Evolutionary conservation across 2,888 invertebrate genomes (phyloP), one percentile per base, ranked within the genome.

Genomic region (Zelleria hepariella): DNA sequence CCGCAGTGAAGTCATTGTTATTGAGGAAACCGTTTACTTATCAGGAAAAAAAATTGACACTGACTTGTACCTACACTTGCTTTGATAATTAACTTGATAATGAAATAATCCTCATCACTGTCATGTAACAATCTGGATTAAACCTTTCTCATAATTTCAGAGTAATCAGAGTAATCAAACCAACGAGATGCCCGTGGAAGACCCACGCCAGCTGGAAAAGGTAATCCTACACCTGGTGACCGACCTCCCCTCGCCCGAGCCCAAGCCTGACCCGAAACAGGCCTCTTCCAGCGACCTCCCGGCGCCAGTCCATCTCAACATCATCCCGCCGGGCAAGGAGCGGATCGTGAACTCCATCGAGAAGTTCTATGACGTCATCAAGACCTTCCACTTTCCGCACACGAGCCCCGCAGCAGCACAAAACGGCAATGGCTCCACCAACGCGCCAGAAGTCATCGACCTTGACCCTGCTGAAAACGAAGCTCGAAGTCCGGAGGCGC

Each of bases 141-240:
- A n/a, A n/a, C n/a, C n/a, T n/a, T n/a, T n/a, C 10, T 42, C 15
- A 10, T 42, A 5, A 42, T 42, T 42, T 42, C 10, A 42, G 32
- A 42, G 32, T 42, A 42, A 42, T 2, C 53, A 61, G 27, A 64
- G 60, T n/a, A 69, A 72, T 10, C 70, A 68, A 27, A 20, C n/a
- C 20, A 64, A 70, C 58, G 48, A 62, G 0, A 60, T 87, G 0
- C 66, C 89, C 0, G 91, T 93, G 0, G 94, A 94, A 72, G 93
- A 94, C 78, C 93, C 94, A 0, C 80, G 80, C 24, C 86, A 92
- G 62, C 72, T 95, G 25, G 92, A 94, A 67, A 90, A 91, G 67
- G 94, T 93, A 0, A 93, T 95, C 56, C 85, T 92, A 15, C 91
- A 93, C 66, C 78, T 95, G 21, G 82, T 86, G 1, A 81, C 77